Evolutionary conservation across 2,888 invertebrate species (phyloP), one percentile per base, ranked within the genome.

Genomic region (Dynastes maya): DNA sequence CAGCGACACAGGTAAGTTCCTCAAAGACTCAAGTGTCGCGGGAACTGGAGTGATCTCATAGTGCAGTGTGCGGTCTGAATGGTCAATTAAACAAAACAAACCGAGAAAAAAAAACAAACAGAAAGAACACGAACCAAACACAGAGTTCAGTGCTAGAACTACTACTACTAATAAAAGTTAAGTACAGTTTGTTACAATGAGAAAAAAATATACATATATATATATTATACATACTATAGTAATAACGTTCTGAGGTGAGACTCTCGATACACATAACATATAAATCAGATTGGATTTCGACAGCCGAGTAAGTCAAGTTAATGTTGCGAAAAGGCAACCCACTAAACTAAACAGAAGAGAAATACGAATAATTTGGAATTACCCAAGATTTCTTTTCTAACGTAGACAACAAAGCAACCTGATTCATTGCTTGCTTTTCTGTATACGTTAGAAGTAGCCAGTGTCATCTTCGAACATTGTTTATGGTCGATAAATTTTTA

Each of bases 1-100:
- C 77, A 78, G 80, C 81, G 80, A 72, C 80, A 80, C 80, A 83
- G 83, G 84, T 84, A 83, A 84, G 83, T 83, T 81, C 79, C 72
- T 64, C 79, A 86, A 85, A 83, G 83, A 87, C 85, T 84, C 78
- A 81, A 82, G 87, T 87, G 85, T 82, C 85, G 86, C 84, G 84
- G 86, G 83, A 81, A 83, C 82, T 83, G 85, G 86, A 86, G 87
- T 87, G 87, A 87, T 87, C 87, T 87, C 87, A 87, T 86, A 86
- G 86, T 86, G 86, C 83, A 83, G 84, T 84, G 84, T 84, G 84
- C 84, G 80, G 82, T 82, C 80, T 81, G 83, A 84, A 86, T 84
- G 83, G 87, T 87, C 87, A 87, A 87, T 87, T 87, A 84, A 81
- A 80, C 79, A 67, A 67, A 67, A 45, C 27, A 49, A 68, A 68